Base-by-base conservation (phyloP, 2,113 vertebrate genomes). In the Pipra filicauda region DNA sequence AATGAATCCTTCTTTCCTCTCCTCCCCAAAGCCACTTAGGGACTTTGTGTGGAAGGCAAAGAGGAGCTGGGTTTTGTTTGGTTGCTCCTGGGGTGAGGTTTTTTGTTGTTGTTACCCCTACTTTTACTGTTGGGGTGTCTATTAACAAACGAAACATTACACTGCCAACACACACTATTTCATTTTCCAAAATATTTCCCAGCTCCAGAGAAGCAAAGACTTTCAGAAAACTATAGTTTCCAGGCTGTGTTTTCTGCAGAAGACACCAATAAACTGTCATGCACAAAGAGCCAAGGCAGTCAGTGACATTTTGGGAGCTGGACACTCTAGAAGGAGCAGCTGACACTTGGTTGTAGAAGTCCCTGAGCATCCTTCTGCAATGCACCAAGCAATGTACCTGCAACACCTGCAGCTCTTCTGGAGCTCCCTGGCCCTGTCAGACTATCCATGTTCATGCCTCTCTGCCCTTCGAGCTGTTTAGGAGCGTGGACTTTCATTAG, bases 351-450 rank as follows among this genome's bases (percentile, higher is more conserved):
- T 19, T 39, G 64, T 37, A 74, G 61, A 88, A 4, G 3, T 77
- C 88, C 58, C 55, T 41, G 57, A 92, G 80, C 76, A 84, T 49
- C 73, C 44, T 82, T 27, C 62, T 55, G 64, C 8, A 76, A 66
- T 0, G 6, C 44, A 62, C 35, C 4, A 7, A 52, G 46, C 49
- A 59, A 35, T 0, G 6, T 12, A 28, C 4, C 77, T 65, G n/a
- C 70, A 57, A 81, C 30, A 58, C 0, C 19, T 10, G 23, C 3
- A 3, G 49, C 15, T 19, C 6, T 70, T 52, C 24, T 18, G 39
- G 77, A 57, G 55, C 70, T 69, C 44, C 64, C 55, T 75, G 3
- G 13, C 23, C 49, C 30, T 33, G 58, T 52, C 65, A 94, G 75
- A 46, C 51, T 43, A 33, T 1, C 5, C 1, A 7, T 8, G n/a